Evolutionary conservation across 2,888 invertebrate genomes (phyloP).

Genomic region (Caenorhabditis auriculariae): DNA sequence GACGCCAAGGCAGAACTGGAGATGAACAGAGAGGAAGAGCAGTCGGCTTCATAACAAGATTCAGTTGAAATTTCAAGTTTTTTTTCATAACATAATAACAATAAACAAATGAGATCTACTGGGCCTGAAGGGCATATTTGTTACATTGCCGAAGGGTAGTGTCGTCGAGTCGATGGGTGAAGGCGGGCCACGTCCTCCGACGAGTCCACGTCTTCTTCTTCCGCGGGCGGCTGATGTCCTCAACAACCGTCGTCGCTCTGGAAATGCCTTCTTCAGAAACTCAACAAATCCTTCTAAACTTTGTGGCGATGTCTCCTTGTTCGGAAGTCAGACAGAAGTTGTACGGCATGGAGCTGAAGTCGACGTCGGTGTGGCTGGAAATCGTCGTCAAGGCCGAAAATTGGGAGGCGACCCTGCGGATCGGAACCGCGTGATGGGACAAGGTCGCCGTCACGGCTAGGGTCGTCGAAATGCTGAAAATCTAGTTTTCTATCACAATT

Average conservation of each 20-base stretch:
- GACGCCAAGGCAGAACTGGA: too few relatives aligned
- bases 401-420: constrained; percentile 15
- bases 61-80: too few relatives aligned
- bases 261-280: not conserved
- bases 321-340: constrained; percentile 20
- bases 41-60: too few relatives aligned
- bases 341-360: constrained; percentile 15
- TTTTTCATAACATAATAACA: too few relatives aligned
- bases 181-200: constrained; percentile 10
- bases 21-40: too few relatives aligned
- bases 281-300: not conserved
- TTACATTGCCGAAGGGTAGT: constrained; percentile 16
- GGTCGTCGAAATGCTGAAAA: constrained; percentile 23
- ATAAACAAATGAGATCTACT: too few relatives aligned
- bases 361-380: constrained; percentile 14
- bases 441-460: constrained; percentile 16
- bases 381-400: constrained; percentile 12
- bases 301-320: constrained; percentile 12
- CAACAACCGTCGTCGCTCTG: constrained; percentile 13
- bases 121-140: too few relatives aligned
- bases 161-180: constrained; percentile 17
- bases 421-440: constrained; percentile 2
- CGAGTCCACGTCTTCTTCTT: constrained; percentile 9
- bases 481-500: too few relatives aligned
- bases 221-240: not conserved